Evolutionary conservation across 2,888 invertebrate species (phyloP), one percentile per base, ranked within the genome.

Genomic region (Rhyacophila evoluta): DNA sequence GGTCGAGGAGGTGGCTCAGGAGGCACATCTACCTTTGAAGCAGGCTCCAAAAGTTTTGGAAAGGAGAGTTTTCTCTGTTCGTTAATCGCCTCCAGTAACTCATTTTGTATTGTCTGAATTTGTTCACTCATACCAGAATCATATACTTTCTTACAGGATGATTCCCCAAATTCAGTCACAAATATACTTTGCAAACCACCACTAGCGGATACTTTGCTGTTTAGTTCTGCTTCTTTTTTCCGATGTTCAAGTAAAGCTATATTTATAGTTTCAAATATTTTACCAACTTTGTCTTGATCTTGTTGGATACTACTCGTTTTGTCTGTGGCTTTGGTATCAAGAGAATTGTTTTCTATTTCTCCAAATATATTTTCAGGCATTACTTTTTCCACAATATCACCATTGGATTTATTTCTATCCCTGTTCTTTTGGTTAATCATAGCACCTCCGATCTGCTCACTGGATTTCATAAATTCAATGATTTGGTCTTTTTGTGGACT

Each of bases 391-490:
- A n/a, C 10, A 28, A 29, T 19, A 25, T 33, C 67, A 41, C 84
- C 11, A 81, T 76, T 2, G 82, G 36, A 69, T 84, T 84, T 70
- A 83, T 81, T 10, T 83, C 82, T 75, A 28, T 74, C 82, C 11
- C 84, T 83, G 33, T 80, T 83, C 70, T 83, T 83, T 74, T 85
- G 85, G 80, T 86, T 86, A 38, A 85, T 85, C 72, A 88, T 86
- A 2, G 88, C 88, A 81, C 87, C 88, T 1, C 85, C 87, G 74
- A 88, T 88, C 79, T 85, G 86, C 1, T 86, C 85, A 83, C 86
- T 87, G 5, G 86, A 88, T 83, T 88, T 88, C 83, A 87, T 87
- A 83, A 89, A 88, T 82, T 87, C 86, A 5, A 87, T 84, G 72
- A 88, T 88, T 83, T 87, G 87, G 37, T 87, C 88, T 81, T 88